Conservation (phyloP, 1,140 invertebrate species). For the Zaprionus nigranus region DNA sequence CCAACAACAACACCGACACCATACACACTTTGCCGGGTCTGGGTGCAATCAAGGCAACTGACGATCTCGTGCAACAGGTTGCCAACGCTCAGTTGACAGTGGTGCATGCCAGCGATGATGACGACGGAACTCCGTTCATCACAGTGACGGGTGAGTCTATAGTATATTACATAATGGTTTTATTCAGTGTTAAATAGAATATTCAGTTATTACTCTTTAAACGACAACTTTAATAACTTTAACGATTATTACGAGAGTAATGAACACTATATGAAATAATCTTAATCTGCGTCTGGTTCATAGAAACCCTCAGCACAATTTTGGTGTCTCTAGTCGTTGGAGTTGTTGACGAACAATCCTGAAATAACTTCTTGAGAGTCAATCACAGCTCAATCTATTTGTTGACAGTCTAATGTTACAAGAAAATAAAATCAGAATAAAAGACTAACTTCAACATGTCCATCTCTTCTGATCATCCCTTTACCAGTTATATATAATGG, state of each 20-base stretch:
- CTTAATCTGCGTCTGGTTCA: background rate
- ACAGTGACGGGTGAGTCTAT: constrained; percentile 80
- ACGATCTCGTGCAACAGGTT: constrained; percentile 75
- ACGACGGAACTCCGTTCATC: constrained; percentile 76
- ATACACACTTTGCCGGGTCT: constrained; percentile 66
- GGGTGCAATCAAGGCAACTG: constrained; percentile 65
- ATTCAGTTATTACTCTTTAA: too few species aligned
- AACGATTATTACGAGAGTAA: too few species aligned
- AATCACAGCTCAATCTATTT: too few species aligned
- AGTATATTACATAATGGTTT: background rate
- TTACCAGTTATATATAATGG: too few species aligned
- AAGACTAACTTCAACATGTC: too few species aligned
- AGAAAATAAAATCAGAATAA: too few species aligned
- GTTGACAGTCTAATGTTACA: too few species aligned
- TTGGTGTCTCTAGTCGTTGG: background rate
- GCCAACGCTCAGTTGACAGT: constrained; percentile 78
- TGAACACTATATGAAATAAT: too few species aligned
- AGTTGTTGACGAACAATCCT: too few species aligned
- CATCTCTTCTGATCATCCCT: too few species aligned
- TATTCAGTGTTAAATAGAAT: too few species aligned
- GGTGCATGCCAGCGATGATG: constrained; percentile 70
- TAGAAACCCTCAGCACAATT: background rate
- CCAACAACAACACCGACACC: constrained; percentile 44
- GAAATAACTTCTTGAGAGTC: fast-evolving
- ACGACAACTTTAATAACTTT: too few species aligned